A percentile compares a stretch with the other conserved stretches of the same genome.
Conservation (phyloP, 1,140 invertebrate genomes). For the Whitmania pigra region DNA sequence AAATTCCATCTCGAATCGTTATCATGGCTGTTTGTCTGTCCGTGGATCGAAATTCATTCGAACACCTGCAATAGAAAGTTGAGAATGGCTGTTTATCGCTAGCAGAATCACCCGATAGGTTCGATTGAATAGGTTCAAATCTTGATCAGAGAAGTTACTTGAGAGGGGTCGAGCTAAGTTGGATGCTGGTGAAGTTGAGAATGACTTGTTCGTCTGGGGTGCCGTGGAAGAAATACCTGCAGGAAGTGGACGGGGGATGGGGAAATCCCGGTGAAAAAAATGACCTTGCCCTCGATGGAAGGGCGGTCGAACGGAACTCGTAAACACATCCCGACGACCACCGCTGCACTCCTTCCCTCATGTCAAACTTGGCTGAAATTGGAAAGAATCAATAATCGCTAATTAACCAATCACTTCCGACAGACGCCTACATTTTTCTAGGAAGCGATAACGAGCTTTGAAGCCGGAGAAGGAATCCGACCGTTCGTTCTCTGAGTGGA, state of each 20-base stretch:
- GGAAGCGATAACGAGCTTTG: slow-evolving; percentile 62
- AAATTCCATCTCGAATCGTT: too few relatives aligned
- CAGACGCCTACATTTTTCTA: slow-evolving; percentile 54
- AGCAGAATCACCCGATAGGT: too few relatives aligned
- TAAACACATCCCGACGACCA: slow-evolving; percentile 62
- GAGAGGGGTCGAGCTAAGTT: slow-evolving; percentile 22
- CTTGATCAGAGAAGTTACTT: too few relatives aligned
- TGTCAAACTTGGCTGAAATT: slow-evolving; percentile 18
- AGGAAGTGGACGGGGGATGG: slow-evolving; percentile 61
- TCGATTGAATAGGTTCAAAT: too few relatives aligned
- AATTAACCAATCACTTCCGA: too few relatives aligned
- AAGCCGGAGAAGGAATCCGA: slow-evolving; percentile 58
- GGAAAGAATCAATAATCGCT: too few relatives aligned
- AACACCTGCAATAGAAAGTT: too few relatives aligned
- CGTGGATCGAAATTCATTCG: too few relatives aligned
- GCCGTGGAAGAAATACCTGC: slow-evolving; percentile 59
- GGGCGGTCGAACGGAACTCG: slow-evolving; percentile 54
- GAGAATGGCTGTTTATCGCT: too few relatives aligned
- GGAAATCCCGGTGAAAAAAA: slow-evolving; percentile 73
- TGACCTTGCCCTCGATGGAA: slow-evolving; percentile 51
- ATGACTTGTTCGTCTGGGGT: slow-evolving; percentile 37
- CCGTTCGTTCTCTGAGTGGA: slow-evolving; percentile 50
- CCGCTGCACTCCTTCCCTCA: slow-evolving; percentile 21
- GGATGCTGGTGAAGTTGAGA: slow-evolving; percentile 39
- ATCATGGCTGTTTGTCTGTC: too few relatives aligned